Conservation (phyloP, 1,140 invertebrate genomes). For the Drosophila guanche region DNA sequence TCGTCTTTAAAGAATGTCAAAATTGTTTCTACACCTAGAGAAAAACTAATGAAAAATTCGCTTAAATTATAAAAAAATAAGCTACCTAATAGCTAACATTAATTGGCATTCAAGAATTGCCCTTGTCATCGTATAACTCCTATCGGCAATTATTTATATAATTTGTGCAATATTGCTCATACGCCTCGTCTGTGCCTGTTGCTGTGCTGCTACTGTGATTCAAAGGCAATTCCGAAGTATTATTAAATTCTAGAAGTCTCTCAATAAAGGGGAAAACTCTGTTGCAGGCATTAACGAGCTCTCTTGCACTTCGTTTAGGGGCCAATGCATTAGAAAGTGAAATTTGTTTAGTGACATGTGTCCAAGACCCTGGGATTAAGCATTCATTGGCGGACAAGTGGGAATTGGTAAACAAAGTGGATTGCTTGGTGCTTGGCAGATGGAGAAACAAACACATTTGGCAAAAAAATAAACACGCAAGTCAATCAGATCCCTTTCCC, state of each 20-base stretch:
- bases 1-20: too few relatives aligned
- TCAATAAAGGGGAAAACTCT: neutral
- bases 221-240: constrained; percentile 56
- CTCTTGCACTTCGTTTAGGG: neutral
- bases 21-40: too few relatives aligned
- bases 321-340: too few relatives aligned
- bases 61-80: constrained; percentile 38
- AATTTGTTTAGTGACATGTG: too few relatives aligned
- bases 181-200: constrained; percentile 15
- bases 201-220: constrained; percentile 39
- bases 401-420: too few relatives aligned
- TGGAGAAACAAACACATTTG: constrained; percentile 38
- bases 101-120: constrained; percentile 9
- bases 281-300: neutral
- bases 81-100: constrained; percentile 17
- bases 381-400: constrained; percentile 20
- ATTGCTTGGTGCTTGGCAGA: neutral
- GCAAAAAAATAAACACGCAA: constrained; percentile 39
- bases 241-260: constrained; percentile 12
- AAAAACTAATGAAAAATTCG: neutral
- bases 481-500: too few relatives aligned
- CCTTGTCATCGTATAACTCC: constrained; percentile 9
- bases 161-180: constrained; percentile 56
- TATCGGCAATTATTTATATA: constrained; percentile 16
- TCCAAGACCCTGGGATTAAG: too few relatives aligned